Evolutionary conservation across 2,888 invertebrate species (phyloP), one percentile per base, ranked within the genome.

Genomic region (Parasteatoda lunata): DNA sequence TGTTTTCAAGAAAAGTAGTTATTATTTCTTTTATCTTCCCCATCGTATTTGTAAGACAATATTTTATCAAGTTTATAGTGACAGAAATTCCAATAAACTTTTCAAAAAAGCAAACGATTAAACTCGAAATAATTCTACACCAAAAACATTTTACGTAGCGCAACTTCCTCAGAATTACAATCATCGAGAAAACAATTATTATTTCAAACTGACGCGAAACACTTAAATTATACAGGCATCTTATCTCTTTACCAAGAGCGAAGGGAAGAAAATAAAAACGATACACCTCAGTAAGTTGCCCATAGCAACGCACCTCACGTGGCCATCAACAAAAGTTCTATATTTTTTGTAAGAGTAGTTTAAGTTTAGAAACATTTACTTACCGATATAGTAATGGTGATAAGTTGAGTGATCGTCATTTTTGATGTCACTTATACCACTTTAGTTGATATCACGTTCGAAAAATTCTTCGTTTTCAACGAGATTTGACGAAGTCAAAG

Each of bases 331-430:
- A 84, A 73, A 84, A 84, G 75, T 78, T 72, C 59, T 75, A 81
- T 75, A 84, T 84, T 84, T 30, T 84, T 84, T 79, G 78, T 49
- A 79, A 84, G 59, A 65, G 78, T 49, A 73, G 66, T 72, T 73
- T 73, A 79, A 84, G 75, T 78, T 78, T 75, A 15, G 84, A 69
- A 81, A 79, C 84, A 54, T 84, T 84, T 84, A 84, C 84, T 84
- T 84, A 84, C 84, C 84, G 84, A 84, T 84, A 84, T 54, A 64
- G 84, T 70, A 73, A 69, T 59, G 64, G 45, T 73, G 84, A 84
- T 84, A 84, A 84, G 75, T 30, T 68, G 45, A 47, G 49, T 45
- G 69, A 84, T 78, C 84, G 73, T 79, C 71, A 79, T 73, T 79
- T 84, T 84, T 8, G 49, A 68, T 79, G 78, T 84, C 84, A 84